Percentiles rank a stretch among this genome's conserved stretches.
These are phyloP conservation scores for Drosophila tropicalis DNA, from an alignment of 1,140 invertebrate genomes.

Conservation along the genomic window DNA sequence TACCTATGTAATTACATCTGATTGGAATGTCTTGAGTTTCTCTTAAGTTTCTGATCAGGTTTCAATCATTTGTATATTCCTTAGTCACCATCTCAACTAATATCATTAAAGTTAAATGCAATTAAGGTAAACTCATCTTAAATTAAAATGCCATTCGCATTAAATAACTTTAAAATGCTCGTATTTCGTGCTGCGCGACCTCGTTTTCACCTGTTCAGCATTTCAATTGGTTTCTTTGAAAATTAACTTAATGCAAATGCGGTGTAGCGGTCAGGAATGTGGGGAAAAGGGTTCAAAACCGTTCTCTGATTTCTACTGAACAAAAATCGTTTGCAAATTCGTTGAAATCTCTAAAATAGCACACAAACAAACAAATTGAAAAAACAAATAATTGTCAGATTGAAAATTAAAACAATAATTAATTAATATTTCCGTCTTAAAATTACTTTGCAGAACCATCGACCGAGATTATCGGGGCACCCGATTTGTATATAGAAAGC, in stretches of 20 bases:
- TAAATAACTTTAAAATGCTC: constrained; percentile 32
- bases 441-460: constrained; percentile 89
- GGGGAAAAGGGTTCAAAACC: constrained; percentile 13
- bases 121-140: constrained; percentile 16
- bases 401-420: not conserved
- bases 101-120: constrained; percentile 9
- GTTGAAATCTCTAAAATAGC: not conserved
- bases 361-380: too few species aligned
- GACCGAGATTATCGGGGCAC: constrained; percentile 94
- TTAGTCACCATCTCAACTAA: not conserved
- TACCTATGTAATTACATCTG: not conserved
- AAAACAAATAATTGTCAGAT: not conserved
- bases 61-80: constrained; percentile 3
- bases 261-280: too few species aligned
- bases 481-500: constrained; percentile 94
- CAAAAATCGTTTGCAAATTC: constrained; percentile 47
- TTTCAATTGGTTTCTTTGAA: constrained; percentile 41
- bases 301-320: constrained; percentile 29
- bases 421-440: not conserved
- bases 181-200: constrained; percentile 3
- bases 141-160: constrained; percentile 22
- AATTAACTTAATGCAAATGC: constrained; percentile 18
- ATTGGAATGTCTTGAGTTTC: not conserved
- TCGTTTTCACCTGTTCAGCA: constrained; percentile 7
- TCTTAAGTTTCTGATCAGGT: not conserved